Conservation (phyloP, 2,113 vertebrate genomes). For the Marmota monax region DNA sequence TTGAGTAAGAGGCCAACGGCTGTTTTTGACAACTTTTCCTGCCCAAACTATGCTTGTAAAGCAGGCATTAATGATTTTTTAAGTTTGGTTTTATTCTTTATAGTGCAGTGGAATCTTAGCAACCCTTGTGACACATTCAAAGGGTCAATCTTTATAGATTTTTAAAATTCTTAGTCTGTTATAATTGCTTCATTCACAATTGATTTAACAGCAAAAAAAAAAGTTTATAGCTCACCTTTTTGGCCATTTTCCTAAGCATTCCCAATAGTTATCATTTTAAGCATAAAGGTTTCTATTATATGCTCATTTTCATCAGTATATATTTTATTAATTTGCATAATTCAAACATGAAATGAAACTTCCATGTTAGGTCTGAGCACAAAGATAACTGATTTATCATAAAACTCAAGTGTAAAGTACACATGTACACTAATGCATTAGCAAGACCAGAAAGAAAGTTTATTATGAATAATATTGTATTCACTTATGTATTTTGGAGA, state of each 20-base stretch:
- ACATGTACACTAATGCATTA: not conserved
- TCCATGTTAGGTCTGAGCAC: not conserved
- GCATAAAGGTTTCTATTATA: not conserved
- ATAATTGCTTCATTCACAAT: not conserved
- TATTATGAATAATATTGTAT: not conserved
- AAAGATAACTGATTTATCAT: not conserved
- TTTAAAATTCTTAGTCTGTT: constrained; percentile 11
- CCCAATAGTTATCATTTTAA: not conserved
- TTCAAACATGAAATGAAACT: not conserved
- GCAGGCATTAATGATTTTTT: not conserved
- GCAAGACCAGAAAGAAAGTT: not conserved
- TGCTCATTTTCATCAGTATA: not conserved
- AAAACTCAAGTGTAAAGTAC: not conserved
- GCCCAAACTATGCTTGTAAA: not conserved
- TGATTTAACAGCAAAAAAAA: not conserved
- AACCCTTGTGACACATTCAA: not conserved
- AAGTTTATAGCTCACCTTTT: not conserved
- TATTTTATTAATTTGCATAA: constrained; percentile 36
- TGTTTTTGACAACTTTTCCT: not conserved
- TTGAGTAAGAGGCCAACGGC: not conserved
- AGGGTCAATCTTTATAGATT: not conserved
- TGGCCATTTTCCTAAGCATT: constrained; percentile 18
- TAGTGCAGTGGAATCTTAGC: not conserved
- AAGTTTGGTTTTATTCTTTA: not conserved
- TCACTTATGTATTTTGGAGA: not conserved